Percentiles rank a stretch among this genome's conserved stretches.
These are phyloP conservation scores for Pentamera pediparva DNA, from an alignment of 53 echinoderm and acorn worm species.

Conservation along the genomic window DNA sequence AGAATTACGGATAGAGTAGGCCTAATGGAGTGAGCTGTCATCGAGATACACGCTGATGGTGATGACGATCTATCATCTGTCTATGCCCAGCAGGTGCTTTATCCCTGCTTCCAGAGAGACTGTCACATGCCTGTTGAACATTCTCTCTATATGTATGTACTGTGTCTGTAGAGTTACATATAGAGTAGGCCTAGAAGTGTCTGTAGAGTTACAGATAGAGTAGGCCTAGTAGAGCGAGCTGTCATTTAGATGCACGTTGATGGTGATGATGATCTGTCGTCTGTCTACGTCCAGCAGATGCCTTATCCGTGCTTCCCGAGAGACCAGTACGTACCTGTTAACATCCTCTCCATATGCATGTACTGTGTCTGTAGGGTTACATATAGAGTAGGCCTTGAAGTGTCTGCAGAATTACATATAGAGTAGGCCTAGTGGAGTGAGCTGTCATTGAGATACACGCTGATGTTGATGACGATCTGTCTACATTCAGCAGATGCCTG, in stretches of 20 bases:
- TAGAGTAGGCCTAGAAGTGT: background rate
- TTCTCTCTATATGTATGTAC: too few species aligned
- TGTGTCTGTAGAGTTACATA: background rate
- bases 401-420: background rate
- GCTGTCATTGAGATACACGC: constrained; percentile 64
- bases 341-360: too few species aligned
- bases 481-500: constrained; percentile 69
- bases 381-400: background rate
- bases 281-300: constrained; percentile 65
- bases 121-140: too few species aligned
- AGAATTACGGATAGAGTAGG: background rate
- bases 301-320: constrained; percentile 63
- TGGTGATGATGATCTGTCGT: constrained; percentile 31
- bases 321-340: constrained; percentile 74
- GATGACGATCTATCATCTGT: constrained; percentile 45
- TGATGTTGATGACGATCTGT: constrained; percentile 27
- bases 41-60: constrained; percentile 41
- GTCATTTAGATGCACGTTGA: constrained; percentile 60
- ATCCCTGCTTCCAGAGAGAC: constrained; percentile 59
- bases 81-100: constrained; percentile 66
- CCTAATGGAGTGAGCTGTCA: background rate
- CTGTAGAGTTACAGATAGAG: background rate
- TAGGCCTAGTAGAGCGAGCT: constrained; percentile 71
- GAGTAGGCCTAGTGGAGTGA: constrained; percentile 66
- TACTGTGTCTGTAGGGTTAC: background rate